These are phyloP conservation scores for Xyrauchen texanus DNA, from an alignment of 2,113 vertebrate genomes.

Conservation along the genomic window DNA sequence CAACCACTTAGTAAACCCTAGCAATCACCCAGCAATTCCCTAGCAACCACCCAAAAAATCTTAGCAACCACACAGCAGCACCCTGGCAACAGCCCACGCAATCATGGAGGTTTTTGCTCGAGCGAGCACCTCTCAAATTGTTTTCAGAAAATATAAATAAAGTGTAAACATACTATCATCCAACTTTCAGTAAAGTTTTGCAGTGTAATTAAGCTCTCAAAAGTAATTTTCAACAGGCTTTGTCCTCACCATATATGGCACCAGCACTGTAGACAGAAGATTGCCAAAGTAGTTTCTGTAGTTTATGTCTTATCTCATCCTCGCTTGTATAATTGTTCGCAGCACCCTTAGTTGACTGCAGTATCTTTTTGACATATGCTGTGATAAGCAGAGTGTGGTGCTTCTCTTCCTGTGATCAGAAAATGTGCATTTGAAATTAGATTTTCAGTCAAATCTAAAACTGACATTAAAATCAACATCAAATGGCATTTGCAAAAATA, in stretches of 20 bases:
- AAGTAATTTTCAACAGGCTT: background rate
- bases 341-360: constrained; percentile 39
- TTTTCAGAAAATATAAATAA: too few species aligned
- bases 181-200: too few species aligned
- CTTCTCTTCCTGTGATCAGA: constrained; percentile 59
- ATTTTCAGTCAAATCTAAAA: background rate
- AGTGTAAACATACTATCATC: too few species aligned
- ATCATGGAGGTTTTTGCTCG: too few species aligned
- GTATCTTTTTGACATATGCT: constrained; percentile 55
- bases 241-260: constrained; percentile 60
- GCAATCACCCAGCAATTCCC: too few species aligned
- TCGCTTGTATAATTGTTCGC: constrained; percentile 4
- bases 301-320: constrained; percentile 57
- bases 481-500: background rate
- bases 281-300: constrained; percentile 69
- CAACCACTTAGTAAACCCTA: too few species aligned
- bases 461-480: background rate
- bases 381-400: constrained; percentile 69
- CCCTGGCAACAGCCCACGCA: too few species aligned
- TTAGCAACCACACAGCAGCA: too few species aligned
- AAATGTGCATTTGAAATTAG: background rate
- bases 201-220: background rate
- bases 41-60: too few species aligned
- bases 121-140: too few species aligned
- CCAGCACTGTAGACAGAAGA: constrained; percentile 60